These are phyloP conservation scores for Lycaon pictus DNA, from an alignment of 2,113 vertebrate genomes.

Conservation along the genomic window DNA sequence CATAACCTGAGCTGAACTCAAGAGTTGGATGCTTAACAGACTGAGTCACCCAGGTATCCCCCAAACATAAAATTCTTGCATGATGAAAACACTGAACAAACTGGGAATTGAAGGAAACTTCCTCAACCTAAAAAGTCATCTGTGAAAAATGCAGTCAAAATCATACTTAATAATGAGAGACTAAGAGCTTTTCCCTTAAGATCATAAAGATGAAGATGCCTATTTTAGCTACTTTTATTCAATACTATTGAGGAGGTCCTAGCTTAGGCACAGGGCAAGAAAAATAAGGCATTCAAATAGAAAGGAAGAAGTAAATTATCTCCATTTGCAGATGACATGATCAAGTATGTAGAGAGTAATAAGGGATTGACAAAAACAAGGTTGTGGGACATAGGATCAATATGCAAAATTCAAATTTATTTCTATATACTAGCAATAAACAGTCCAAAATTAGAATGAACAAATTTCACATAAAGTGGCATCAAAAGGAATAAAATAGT, in stretches of 20 bases:
- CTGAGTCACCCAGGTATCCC: not conserved
- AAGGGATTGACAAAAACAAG: not conserved
- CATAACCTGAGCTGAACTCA: not conserved
- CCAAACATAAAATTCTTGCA: not conserved
- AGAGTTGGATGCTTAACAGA: not conserved
- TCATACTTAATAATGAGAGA: not conserved
- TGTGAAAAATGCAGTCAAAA: not conserved
- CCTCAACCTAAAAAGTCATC: not conserved
- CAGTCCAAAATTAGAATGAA: not conserved
- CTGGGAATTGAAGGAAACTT: not conserved
- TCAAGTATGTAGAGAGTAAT: not conserved
- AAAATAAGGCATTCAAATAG: not conserved
- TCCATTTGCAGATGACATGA: not conserved
- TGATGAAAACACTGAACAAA: not conserved
- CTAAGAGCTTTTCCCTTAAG: not conserved
- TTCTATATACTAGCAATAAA: not conserved
- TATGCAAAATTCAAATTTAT: not conserved
- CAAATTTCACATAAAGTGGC: not conserved
- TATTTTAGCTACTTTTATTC: not conserved
- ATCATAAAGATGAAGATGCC: not conserved
- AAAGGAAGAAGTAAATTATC: not conserved
- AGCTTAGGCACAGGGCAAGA: not conserved
- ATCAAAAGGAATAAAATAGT: not conserved
- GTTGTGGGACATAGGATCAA: not conserved
- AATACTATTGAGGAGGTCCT: not conserved